Evolutionary conservation across 2,113 vertebrate genomes (phyloP), one percentile per base, ranked within the genome.

Genomic region (Hemichromis elongatus): DNA sequence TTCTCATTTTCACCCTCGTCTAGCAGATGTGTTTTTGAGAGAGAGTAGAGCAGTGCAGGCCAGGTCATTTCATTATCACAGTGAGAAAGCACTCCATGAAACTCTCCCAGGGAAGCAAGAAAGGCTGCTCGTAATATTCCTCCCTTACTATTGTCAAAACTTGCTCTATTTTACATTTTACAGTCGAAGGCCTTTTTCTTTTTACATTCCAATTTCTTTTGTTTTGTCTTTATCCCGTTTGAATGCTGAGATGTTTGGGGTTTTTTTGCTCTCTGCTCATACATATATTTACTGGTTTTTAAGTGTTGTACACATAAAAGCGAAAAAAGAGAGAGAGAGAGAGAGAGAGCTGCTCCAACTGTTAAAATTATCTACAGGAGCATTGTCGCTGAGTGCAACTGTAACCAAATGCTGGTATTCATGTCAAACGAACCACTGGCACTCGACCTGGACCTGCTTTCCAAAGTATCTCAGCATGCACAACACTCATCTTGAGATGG

Each of bases 51-150:
- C 90, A 35, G 91, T 82, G 91, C 92, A 93, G 92, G 90, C 88
- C 91, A 89, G 94, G 94, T 94, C 94, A 94, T 95, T 95, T 94
- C 93, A 95, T 95, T 94, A 95, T 95, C 92, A 94, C 88, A 94
- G 91, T 89, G 92, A 94, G 94, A 95, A 92, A 93, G 93, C 89
- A 90, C 93, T 94, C 90, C 89, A 88, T 87, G 92, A 91, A 93
- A 92, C 86, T 94, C 93, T 94, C 93, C 85, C 82, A 87, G 91
- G 92, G 91, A 92, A 88, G 89, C 80, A 82, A 89, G 79, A 77
- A 89, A 87, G 86, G 85, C 91, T 91, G 88, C 86, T 93, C 82
- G 92, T 92, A 90, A 95, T 91, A 89, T 86, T 78, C 79, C 82
- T 87, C 80, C 55, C 54, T 82, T 77, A 21, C 92, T 84, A 81